Percentiles rank a stretch among this genome's conserved stretches.
These are phyloP conservation scores for Drosophila emarginata DNA, from an alignment of 2,888 invertebrate genomes.

Conservation along the genomic window DNA sequence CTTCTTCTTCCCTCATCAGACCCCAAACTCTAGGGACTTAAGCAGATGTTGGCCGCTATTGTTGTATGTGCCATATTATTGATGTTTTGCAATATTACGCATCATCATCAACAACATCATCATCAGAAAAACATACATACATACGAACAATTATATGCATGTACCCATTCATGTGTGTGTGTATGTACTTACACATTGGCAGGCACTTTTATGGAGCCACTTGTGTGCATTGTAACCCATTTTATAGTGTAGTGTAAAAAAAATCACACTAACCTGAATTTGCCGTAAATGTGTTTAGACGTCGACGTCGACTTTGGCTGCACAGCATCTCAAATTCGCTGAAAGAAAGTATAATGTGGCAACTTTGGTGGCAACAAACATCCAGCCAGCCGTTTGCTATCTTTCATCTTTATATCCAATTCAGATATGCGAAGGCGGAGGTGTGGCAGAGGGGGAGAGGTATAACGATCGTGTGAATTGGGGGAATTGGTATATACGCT, in stretches of 20 bases:
- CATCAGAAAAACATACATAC: constrained; percentile 24
- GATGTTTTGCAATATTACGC: constrained; percentile 57
- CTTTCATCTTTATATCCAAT: constrained; percentile 33
- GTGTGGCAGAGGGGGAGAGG: not conserved
- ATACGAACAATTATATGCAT: not conserved
- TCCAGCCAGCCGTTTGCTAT: constrained; percentile 27
- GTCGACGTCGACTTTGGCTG: constrained; percentile 32
- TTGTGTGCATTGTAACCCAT: constrained; percentile 54
- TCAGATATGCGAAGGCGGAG: not conserved
- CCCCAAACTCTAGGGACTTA: constrained; percentile 7
- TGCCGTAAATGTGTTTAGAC: constrained; percentile 53
- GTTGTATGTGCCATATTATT: constrained; percentile 57
- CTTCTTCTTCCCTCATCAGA: constrained; percentile 54
- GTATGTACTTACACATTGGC: constrained; percentile 43
- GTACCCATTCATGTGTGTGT: not conserved
- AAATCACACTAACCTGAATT: constrained; percentile 75
- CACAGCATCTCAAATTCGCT: constrained; percentile 56
- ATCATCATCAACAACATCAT: constrained; percentile 18
- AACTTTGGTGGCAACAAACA: constrained; percentile 15
- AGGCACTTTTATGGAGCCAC: constrained; percentile 53
- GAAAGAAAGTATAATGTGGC: constrained; percentile 44
- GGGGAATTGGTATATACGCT: no score
- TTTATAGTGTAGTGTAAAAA: constrained; percentile 56
- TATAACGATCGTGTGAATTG: constrained; percentile 64
- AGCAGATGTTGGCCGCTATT: constrained; percentile 48